A percentile compares a stretch with the other conserved stretches of the same genome.
Conservation (phyloP, 2,888 invertebrate species). For the Allolobophora icterica region DNA sequence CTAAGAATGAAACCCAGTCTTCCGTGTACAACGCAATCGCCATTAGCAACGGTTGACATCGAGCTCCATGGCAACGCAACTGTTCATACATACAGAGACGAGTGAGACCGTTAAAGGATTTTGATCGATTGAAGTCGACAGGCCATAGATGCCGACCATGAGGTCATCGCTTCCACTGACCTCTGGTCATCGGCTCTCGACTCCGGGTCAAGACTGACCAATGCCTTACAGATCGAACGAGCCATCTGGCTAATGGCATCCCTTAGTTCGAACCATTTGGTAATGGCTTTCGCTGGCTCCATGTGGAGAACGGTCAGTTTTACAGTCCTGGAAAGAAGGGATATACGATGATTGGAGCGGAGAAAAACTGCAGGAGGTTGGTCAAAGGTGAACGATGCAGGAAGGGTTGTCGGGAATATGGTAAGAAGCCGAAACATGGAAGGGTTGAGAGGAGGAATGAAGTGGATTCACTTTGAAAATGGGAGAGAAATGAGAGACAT, state of each 20-base stretch:
- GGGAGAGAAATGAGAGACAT: neutral
- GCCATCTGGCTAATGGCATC: neutral
- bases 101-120: neutral
- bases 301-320: neutral
- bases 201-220: neutral
- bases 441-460: neutral
- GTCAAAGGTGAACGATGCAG: neutral
- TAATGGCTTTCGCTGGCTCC: neutral
- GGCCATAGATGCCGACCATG: neutral
- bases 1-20: neutral
- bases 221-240: neutral
- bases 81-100: neutral
- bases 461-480: neutral
- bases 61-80: neutral
- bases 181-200: neutral
- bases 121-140: constrained; percentile 8
- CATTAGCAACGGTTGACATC: neutral
- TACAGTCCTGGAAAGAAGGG: no score
- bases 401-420: neutral
- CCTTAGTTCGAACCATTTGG: neutral
- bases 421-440: neutral
- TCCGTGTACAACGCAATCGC: neutral
- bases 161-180: constrained; percentile 9
- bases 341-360: neutral
- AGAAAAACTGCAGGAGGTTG: neutral